A percentile compares a stretch with the other conserved stretches of the same genome.
These are phyloP conservation scores for Craterocephalus amniculus DNA, from an alignment of 2,797 vertebrate genomes.

Conservation along the genomic window DNA sequence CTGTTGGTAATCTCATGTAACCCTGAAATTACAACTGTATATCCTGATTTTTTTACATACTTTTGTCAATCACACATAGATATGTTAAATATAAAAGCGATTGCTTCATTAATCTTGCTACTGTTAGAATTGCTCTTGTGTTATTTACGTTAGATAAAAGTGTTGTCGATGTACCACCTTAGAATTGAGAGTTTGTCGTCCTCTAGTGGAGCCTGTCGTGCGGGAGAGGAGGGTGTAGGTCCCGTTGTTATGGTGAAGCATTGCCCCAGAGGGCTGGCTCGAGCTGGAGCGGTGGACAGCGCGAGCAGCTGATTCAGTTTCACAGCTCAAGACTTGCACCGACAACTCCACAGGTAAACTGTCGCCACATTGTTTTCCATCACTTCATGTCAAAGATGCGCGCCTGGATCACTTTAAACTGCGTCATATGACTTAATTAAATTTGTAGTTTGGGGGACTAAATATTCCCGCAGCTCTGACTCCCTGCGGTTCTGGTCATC, in stretches of 20 bases:
- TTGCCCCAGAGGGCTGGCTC: constrained; percentile 66
- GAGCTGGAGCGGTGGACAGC: constrained; percentile 36
- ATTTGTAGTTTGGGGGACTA: not conserved
- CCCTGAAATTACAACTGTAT: not conserved
- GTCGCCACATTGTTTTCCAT: not conserved
- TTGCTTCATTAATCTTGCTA: too few relatives aligned
- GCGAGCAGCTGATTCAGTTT: constrained; percentile 63
- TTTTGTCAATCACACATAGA: too few relatives aligned
- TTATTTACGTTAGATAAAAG: not conserved
- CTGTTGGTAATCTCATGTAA: not conserved
- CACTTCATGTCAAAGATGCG: not conserved
- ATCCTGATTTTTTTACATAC: too few relatives aligned
- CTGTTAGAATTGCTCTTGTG: too few relatives aligned
- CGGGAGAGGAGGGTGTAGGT: constrained; percentile 30
- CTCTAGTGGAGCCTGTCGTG: constrained; percentile 44
- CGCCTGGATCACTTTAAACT: not conserved
- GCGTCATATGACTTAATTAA: rapidly evolving
- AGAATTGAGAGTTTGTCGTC: constrained; percentile 46
- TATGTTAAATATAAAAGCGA: too few relatives aligned
- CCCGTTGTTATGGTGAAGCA: constrained; percentile 85
- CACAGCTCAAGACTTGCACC: constrained; percentile 25
- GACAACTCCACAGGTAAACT: constrained; percentile 56
- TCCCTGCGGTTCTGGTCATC: not conserved
- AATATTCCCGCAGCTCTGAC: constrained; percentile 20
- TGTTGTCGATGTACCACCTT: not conserved